Evolutionary conservation across 2,113 vertebrate genomes (phyloP).

Genomic region (Oncorhynchus clarkii): DNA sequence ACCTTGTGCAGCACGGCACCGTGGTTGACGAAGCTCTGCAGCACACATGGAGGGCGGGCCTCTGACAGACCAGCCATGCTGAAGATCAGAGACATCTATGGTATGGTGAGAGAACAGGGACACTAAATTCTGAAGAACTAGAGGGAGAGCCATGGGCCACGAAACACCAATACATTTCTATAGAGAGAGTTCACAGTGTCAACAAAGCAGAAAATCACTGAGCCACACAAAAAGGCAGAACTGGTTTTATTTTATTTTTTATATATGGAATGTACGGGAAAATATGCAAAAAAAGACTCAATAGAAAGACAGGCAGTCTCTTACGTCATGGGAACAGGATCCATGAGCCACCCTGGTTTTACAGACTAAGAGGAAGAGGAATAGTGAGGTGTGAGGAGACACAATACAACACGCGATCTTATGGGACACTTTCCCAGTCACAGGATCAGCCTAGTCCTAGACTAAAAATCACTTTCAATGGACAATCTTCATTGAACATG

Average conservation of each 20-base stretch:
- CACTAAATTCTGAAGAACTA: not conserved
- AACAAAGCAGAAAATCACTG: too few species aligned
- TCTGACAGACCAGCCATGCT: slow-evolving; percentile 55
- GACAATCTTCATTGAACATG: too few species aligned
- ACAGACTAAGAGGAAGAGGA: slow-evolving; percentile 64
- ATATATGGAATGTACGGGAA: too few species aligned
- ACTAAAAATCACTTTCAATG: too few species aligned
- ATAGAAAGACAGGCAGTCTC: not conserved
- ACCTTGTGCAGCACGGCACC: slow-evolving; percentile 75
- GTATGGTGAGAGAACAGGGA: not conserved
- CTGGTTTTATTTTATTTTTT: too few species aligned
- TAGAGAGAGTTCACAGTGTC: too few species aligned
- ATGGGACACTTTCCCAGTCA: not conserved
- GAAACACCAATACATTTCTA: not conserved
- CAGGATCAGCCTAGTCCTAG: too few species aligned
- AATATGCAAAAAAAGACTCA: not conserved
- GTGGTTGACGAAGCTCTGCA: slow-evolving; percentile 78
- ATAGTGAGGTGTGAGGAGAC: not conserved
- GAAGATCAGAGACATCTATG: slow-evolving; percentile 76
- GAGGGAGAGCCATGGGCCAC: not conserved
- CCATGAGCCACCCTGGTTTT: slow-evolving; percentile 77
- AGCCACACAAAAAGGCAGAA: too few species aligned
- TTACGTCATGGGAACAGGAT: slow-evolving; percentile 71
- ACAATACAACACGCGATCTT: not conserved
- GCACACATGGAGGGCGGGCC: slow-evolving; percentile 68